Conservation (phyloP, 1,140 invertebrate genomes). For the Ectropis grisescens region DNA sequence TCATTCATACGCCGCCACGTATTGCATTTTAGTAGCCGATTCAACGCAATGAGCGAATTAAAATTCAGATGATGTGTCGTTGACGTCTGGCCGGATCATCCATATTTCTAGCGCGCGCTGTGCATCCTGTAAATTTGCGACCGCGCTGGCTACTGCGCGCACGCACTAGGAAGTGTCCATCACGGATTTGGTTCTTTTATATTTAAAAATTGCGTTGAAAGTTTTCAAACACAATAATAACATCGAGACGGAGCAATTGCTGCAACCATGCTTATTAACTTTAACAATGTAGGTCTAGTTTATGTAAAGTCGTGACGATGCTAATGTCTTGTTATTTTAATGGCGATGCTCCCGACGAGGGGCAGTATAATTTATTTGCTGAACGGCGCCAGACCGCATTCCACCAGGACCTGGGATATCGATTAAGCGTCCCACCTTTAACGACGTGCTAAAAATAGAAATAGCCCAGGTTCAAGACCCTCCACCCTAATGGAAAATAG, state of each 20-base stretch:
- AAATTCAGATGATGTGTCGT: slow-evolving; percentile 50
- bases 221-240: no score
- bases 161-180: slow-evolving; percentile 48
- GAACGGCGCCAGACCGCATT: slow-evolving; percentile 59
- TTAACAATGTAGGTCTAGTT: no score
- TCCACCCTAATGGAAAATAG: slow-evolving; percentile 24
- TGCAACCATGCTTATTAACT: no score
- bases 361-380: slow-evolving; percentile 53
- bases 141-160: slow-evolving; percentile 22
- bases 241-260: no score
- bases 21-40: slow-evolving; percentile 42
- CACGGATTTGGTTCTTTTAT: no score
- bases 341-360: no score
- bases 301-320: no score
- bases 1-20: slow-evolving; percentile 39
- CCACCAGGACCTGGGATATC: slow-evolving; percentile 49
- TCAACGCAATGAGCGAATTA: slow-evolving; percentile 56
- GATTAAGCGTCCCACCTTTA: slow-evolving; percentile 42
- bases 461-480: slow-evolving; percentile 25
- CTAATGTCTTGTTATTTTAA: no score
- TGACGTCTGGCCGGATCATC: slow-evolving; percentile 52
- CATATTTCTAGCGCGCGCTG: slow-evolving; percentile 48
- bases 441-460: slow-evolving; percentile 46
- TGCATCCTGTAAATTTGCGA: slow-evolving; percentile 39
- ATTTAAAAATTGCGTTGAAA: no score